A percentile compares a stretch with the other conserved stretches of the same genome.
These are phyloP conservation scores for Eupithecia vulgata DNA, from an alignment of 2,888 invertebrate genomes.

Conservation along the genomic window DNA sequence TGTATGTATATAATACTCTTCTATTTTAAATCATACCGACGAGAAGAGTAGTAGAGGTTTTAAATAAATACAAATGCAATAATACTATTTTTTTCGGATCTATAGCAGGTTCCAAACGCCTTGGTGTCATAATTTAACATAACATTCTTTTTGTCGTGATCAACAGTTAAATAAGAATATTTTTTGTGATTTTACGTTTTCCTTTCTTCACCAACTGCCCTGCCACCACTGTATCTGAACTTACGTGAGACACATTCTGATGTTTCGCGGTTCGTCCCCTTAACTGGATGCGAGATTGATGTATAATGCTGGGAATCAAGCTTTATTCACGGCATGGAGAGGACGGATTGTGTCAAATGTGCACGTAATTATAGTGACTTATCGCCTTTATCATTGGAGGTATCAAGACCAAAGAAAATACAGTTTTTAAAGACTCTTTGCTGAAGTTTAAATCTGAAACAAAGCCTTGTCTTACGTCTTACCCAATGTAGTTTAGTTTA, in stretches of 20 bases:
- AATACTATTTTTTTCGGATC: too few relatives aligned
- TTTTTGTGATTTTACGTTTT: neutral
- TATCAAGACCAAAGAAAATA: neutral
- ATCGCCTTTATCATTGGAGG: conserved; percentile 19
- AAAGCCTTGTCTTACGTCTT: neutral
- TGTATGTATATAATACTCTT: too few relatives aligned
- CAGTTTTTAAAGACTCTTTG: neutral
- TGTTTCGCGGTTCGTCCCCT: conserved; percentile 60
- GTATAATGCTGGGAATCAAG: conserved; percentile 73
- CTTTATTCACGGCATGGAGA: conserved; percentile 49
- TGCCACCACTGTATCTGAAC: conserved; percentile 23
- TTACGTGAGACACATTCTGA: conserved; percentile 76
- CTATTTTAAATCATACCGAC: too few relatives aligned
- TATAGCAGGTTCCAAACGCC: neutral
- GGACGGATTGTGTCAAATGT: conserved; percentile 48
- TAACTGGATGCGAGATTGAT: conserved; percentile 74
- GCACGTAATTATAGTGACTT: conserved; percentile 42
- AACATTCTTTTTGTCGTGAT: neutral
- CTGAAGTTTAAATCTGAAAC: neutral
- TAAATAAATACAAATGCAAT: too few relatives aligned
- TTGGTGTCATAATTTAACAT: neutral
- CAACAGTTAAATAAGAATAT: neutral
- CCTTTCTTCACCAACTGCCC: neutral
- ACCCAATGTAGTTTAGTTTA: neutral
- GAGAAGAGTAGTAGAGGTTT: too few relatives aligned